Base-by-base conservation (phyloP, 1,140 invertebrate genomes). In the Orius insidiosus region DNA sequence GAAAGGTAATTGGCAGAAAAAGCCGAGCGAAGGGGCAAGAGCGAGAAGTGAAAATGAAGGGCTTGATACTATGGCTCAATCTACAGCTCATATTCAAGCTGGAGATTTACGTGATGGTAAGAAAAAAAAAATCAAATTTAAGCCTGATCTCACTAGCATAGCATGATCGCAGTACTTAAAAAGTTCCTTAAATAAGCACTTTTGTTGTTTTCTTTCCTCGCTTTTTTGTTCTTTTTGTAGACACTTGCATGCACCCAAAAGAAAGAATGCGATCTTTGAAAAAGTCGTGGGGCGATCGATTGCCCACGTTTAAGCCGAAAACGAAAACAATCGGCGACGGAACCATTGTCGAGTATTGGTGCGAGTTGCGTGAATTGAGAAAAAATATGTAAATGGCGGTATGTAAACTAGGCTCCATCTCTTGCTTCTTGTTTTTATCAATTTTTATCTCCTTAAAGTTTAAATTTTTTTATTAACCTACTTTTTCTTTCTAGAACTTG, bases 31-130 rank as follows among this genome's bases (percentile, higher is more conserved):
- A 0, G 63, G 66, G 7, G 58, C 60, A 31, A 87, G 87, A 62
- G 84, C 87, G 35, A 75, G 86, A 51, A 94, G 88, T 9, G 89
- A 94, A 65, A 87, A 87, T 60, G 88, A 92, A 65, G 80, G 84
- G 5, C 68, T 89, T 13, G 85, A 90, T 63, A 77, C 75, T 5
- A 72, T 85, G 60, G 76, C 75, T 37, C 79, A 80, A 61, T 82
- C 80, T 16, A 69, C 85, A 9, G 84, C 73, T 45, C 89, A 95
- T 67, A 90, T 96, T 48, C 87, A 94, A 65, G 89, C 89, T 14
- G 86, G 86, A 9, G 88, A 93, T 66, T 70, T 94, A 52, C 70
- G 85, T 60, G 89, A 94, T 66, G 89, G 88, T 93, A 71, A 73
- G 66, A 63, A n/a, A n/a, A n/a, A n/a, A n/a, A n/a, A n/a, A n/a